Evolutionary conservation across 2,797 vertebrate species (phyloP).

Genomic region (Champsocephalus gunnari): DNA sequence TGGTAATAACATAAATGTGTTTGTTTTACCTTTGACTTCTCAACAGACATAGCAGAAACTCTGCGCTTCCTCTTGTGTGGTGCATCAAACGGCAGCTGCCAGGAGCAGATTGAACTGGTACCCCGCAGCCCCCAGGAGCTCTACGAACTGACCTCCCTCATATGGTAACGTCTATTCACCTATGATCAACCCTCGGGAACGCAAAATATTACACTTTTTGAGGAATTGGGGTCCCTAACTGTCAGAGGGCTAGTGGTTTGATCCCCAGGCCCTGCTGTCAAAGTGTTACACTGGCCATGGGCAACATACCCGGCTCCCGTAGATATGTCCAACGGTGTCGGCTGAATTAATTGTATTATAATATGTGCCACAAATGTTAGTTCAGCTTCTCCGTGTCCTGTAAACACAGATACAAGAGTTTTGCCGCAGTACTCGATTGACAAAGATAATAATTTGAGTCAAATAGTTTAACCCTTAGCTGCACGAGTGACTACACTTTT

Average conservation of each 20-base stretch:
- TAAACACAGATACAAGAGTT: background rate
- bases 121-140: slow-evolving; percentile 98
- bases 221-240: background rate
- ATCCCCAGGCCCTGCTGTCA: too few species aligned
- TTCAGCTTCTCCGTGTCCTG: background rate
- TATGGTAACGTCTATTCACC: slow-evolving; percentile 87
- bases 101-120: slow-evolving; percentile 98
- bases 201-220: background rate
- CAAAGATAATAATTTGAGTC: background rate
- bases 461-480: too few species aligned
- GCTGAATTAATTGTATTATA: background rate
- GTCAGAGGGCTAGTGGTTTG: too few species aligned
- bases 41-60: slow-evolving; percentile 97
- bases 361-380: background rate
- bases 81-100: slow-evolving; percentile 97
- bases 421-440: background rate
- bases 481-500: too few species aligned
- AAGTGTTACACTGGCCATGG: too few species aligned
- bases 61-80: slow-evolving; percentile 98
- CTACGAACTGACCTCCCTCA: slow-evolving; percentile 98
- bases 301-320: too few species aligned
- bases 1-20: slow-evolving; percentile 13
- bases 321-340: too few species aligned
- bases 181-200: background rate
- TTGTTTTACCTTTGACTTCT: slow-evolving; percentile 42